Percentiles rank a stretch among this genome's conserved stretches.
Conservation (phyloP, 2,113 vertebrate species). For the Ctenomys sociabilis region DNA sequence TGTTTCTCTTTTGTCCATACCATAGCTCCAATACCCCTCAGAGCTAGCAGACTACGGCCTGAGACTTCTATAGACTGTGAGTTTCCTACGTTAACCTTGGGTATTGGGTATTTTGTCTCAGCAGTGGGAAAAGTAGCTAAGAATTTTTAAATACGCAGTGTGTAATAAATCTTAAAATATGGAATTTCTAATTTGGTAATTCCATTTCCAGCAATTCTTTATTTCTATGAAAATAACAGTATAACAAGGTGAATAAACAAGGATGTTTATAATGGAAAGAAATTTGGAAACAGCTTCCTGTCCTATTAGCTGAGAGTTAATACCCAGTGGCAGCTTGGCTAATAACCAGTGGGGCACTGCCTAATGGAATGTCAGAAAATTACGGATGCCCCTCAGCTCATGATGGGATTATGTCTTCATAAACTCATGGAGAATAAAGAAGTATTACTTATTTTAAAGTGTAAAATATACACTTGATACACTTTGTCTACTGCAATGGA, state of each 20-base stretch:
- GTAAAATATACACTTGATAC: background rate
- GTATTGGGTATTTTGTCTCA: background rate
- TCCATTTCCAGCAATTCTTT: constrained; percentile 32
- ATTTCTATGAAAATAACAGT: constrained; percentile 35
- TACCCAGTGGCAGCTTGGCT: background rate
- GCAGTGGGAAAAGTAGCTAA: background rate
- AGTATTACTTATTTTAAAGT: background rate
- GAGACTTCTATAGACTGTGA: background rate
- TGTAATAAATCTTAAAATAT: background rate
- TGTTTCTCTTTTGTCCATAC: background rate
- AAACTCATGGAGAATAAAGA: background rate
- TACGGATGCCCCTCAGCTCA: background rate
- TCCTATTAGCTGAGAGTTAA: background rate
- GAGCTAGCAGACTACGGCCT: background rate
- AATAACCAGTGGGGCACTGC: background rate
- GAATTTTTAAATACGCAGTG: background rate
- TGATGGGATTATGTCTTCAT: background rate
- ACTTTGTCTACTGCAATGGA: background rate
- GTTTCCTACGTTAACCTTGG: background rate
- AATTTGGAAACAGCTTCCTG: background rate
- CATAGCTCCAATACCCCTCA: background rate
- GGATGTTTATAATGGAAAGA: constrained; percentile 24
- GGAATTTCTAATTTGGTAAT: constrained; percentile 3
- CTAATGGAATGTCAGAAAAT: background rate
- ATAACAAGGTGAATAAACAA: constrained; percentile 43